These are phyloP conservation scores for Myotis myotis DNA, from an alignment of 2,797 vertebrate genomes.

Conservation along the genomic window DNA sequence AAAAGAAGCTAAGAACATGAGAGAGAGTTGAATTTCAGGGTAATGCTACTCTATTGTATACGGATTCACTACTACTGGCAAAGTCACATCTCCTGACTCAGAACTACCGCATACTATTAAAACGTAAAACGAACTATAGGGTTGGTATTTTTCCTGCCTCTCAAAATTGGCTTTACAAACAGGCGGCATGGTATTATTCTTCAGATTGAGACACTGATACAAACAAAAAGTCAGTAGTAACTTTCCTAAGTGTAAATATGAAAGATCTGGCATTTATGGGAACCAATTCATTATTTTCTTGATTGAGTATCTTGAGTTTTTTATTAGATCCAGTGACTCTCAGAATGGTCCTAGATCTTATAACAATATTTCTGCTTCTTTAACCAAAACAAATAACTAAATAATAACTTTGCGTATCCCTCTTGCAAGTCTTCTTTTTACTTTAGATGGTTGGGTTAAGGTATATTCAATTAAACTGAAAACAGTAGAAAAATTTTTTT, in stretches of 20 bases:
- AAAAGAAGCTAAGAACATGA: background rate
- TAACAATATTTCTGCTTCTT: background rate
- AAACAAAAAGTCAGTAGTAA: background rate
- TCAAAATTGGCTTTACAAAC: background rate
- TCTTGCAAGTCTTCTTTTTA: background rate
- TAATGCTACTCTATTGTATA: background rate
- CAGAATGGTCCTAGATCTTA: background rate
- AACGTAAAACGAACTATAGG: background rate
- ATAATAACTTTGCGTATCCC: background rate
- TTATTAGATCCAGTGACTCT: conserved; percentile 1
- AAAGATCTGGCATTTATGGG: background rate
- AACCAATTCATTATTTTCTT: background rate
- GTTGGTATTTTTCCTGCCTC: background rate
- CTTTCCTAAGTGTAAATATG: background rate
- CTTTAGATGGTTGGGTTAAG: conserved; percentile 4
- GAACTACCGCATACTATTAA: background rate
- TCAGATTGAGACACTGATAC: background rate
- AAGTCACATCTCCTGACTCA: background rate
- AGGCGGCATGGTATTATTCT: background rate
- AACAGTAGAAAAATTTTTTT: background rate
- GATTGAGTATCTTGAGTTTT: background rate
- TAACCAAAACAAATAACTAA: background rate
- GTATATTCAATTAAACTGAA: background rate
- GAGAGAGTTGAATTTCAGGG: background rate
- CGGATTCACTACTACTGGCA: background rate